phyloP scores from a whole-genome alignment of 2,113 vertebrate genomes.

The Paradoxurus hermaphroditus region DNA sequence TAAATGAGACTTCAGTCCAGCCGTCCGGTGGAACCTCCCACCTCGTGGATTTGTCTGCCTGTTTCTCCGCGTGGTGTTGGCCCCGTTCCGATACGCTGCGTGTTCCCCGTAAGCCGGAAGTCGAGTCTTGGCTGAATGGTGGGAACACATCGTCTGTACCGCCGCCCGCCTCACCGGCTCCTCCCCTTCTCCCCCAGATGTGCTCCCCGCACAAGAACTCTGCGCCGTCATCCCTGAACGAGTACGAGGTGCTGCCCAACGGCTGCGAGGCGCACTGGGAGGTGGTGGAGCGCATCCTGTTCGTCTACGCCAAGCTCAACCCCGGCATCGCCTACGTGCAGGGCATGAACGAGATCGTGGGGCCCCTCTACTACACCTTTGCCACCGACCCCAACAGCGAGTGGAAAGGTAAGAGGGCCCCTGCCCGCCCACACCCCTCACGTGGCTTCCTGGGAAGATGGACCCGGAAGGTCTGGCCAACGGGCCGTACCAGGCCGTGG shows the following conservation, averaged over 20 bases:
- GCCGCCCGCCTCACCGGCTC: background rate
- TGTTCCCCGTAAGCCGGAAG: background rate
- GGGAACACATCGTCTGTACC: background rate
- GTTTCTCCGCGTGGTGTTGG: background rate
- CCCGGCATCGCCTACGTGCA: constrained; percentile 97
- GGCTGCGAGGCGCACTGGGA: constrained; percentile 98
- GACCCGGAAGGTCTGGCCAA: background rate
- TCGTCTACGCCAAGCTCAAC: constrained; percentile 99
- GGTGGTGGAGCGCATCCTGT: constrained; percentile 97
- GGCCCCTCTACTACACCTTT: constrained; percentile 98
- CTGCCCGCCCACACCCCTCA: accelerated
- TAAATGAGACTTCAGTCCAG: background rate
- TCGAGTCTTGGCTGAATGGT: accelerated
- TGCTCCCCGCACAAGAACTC: constrained; percentile 92
- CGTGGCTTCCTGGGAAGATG: background rate
- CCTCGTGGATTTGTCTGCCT: background rate
- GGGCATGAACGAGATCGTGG: constrained; percentile 99
- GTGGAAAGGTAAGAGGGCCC: constrained; percentile 91
- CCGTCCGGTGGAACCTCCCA: too few species aligned
- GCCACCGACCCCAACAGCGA: constrained; percentile 94
- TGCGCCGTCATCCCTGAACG: constrained; percentile 86
- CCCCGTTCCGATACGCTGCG: accelerated
- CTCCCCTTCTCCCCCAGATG: constrained; percentile 84
- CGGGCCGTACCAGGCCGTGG: accelerated
- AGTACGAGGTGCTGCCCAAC: constrained; percentile 92